Base-by-base conservation (phyloP, 2,113 vertebrate species). In the Heterotis niloticus region DNA sequence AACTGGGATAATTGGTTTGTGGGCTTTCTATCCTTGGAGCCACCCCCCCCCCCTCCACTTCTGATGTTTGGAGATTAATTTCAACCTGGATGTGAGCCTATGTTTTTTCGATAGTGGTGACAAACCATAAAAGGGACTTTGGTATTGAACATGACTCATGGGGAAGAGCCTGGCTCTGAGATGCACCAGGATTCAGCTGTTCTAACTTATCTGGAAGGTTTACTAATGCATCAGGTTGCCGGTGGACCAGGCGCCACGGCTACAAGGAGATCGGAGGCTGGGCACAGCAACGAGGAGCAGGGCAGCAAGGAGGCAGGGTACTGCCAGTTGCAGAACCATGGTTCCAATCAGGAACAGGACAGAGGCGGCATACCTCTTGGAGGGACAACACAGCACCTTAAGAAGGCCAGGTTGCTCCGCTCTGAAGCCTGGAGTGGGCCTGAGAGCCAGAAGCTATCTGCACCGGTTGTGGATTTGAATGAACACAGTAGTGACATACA, bases 71-170 rank as follows among this genome's bases (percentile, higher is more conserved):
- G 78, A 71, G 52, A n/a, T 78, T 62, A 34, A 66, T 56, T 65
- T 56, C 34, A 74, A 16, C 64, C 29, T 18, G 24, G 72, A 23
- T 73, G 11, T 62, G 44, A 76, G 57, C 16, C 18, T 54, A 57
- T 18, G 65, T 75, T 62, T 78, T 79, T 77, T 86, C 69, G 73
- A 78, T 87, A 80, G 81, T 84, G 82, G 82, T 82, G 80, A 69
- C 78, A 70, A 83, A 77, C 81, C 83, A 84, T 83, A 84, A 75
- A 88, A 90, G 89, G 87, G 88, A 92, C 91, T 92, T 89, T 91
- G 87, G 73, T 91, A 84, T 94, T 96, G 95, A 96, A 96, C 95
- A 96, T 96, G 95, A 96, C 95, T 95, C 94, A 96, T 96, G 95
- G 94, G 92, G 95, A 96, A 93, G 95, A 96, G 93, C 94, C 94